Conservation (phyloP, 2,888 invertebrate genomes). For the Drosophila fulvimacula region DNA sequence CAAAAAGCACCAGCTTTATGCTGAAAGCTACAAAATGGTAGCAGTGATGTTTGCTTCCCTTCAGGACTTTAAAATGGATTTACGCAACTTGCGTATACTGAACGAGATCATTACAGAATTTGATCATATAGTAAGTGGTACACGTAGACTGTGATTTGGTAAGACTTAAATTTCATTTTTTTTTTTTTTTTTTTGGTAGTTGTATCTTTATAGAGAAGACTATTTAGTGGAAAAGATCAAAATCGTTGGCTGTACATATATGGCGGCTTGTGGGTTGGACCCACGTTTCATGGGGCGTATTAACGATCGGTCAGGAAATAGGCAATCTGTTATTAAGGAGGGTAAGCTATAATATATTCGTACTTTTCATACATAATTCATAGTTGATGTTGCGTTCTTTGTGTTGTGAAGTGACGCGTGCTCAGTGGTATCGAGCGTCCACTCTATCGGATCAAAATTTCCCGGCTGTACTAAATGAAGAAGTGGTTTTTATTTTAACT, state of each 20-base stretch:
- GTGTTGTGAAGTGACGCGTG: slow-evolving; percentile 10
- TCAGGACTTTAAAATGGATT: slow-evolving; percentile 89
- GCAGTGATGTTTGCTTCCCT: slow-evolving; percentile 98
- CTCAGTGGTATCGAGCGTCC: not conserved
- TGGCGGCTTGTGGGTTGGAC: slow-evolving; percentile 97
- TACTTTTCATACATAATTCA: not conserved
- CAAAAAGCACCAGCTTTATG: slow-evolving; percentile 90
- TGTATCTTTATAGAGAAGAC: slow-evolving; percentile 86
- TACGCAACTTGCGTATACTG: slow-evolving; percentile 89
- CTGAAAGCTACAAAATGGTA: slow-evolving; percentile 93
- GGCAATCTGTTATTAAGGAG: not conserved
- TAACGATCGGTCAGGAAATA: too few relatives aligned
- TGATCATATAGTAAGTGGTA: slow-evolving; percentile 88
- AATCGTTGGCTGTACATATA: slow-evolving; percentile 97
- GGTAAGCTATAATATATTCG: not conserved
- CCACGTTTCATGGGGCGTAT: slow-evolving; percentile 86
- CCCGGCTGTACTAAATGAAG: slow-evolving; percentile 63
- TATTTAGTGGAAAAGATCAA: slow-evolving; percentile 96
- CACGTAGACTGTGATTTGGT: too few relatives aligned
- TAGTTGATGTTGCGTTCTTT: too few relatives aligned
- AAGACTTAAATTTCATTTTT: not conserved
- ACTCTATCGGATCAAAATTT: not conserved
- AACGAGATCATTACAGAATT: slow-evolving; percentile 97
- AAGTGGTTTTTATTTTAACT: slow-evolving; percentile 88
- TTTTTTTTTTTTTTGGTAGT: slow-evolving; percentile 81